These are phyloP conservation scores for Melospiza georgiana DNA, from an alignment of 2,113 vertebrate genomes.

Conservation along the genomic window DNA sequence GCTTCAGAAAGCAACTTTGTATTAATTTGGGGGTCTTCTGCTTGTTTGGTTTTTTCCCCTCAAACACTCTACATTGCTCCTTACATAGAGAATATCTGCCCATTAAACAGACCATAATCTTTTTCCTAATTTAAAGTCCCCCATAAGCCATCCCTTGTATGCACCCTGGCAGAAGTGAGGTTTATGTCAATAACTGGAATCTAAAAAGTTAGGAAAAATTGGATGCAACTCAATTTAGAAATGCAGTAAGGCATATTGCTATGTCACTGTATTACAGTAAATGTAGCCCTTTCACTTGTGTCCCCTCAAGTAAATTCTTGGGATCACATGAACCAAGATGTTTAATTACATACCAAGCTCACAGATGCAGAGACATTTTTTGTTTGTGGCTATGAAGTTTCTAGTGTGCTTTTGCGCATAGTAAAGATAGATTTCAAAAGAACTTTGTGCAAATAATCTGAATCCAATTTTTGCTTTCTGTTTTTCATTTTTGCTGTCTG, in stretches of 20 bases:
- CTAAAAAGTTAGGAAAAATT: not conserved
- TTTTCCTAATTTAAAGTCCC: not conserved
- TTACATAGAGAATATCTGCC: not conserved
- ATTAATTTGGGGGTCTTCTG: not conserved
- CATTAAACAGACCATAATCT: not conserved
- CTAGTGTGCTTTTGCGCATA: not conserved
- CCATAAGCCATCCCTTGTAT: not conserved
- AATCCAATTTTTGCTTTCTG: not conserved
- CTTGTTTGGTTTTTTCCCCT: not conserved
- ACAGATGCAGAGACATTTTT: not conserved
- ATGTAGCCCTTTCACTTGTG: not conserved
- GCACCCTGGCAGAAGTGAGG: not conserved
- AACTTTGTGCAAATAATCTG: not conserved
- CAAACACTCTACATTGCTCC: rapidly evolving
- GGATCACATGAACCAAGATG: not conserved
- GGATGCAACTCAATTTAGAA: not conserved
- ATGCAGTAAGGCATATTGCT: not conserved
- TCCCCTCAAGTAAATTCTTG: not conserved
- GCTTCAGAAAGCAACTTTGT: not conserved
- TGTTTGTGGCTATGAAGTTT: not conserved
- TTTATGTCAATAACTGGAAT: not conserved
- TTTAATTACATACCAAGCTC: not conserved
- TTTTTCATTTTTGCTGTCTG: not conserved
- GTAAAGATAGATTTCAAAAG: not conserved
- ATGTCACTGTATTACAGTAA: not conserved